phyloP scores from a whole-genome alignment of 35 echinoderm and acorn worm genomes.

The Apostichopus californicus region DNA sequence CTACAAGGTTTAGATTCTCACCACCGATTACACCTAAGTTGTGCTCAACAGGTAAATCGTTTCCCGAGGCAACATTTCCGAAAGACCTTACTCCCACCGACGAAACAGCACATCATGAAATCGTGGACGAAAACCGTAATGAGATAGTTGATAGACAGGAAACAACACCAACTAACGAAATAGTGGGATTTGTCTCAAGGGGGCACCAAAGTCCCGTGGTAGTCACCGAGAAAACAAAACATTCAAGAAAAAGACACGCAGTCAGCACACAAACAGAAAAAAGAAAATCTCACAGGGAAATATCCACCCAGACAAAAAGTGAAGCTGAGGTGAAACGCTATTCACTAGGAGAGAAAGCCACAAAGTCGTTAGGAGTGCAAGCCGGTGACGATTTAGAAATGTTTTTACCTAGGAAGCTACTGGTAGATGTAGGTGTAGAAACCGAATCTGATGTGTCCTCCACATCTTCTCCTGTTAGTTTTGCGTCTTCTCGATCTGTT shows the following conservation, averaged over 20 bases:
- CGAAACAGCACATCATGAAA: conserved; percentile 45
- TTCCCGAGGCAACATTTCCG: conserved; percentile 74
- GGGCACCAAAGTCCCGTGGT: not conserved
- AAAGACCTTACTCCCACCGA: conserved; percentile 59
- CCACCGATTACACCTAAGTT: conserved; percentile 84
- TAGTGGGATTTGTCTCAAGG: conserved; percentile 7
- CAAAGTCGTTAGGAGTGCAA: conserved; percentile 52
- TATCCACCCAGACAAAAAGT: conserved; percentile 36
- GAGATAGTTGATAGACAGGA: conserved; percentile 40
- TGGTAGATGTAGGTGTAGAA: conserved; percentile 59
- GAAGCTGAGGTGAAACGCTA: not conserved
- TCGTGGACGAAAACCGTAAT: conserved; percentile 47
- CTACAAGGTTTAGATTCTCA: conserved; percentile 67
- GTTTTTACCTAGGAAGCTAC: conserved; percentile 34
- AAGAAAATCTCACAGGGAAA: conserved; percentile 17
- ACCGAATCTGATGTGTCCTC: conserved; percentile 52
- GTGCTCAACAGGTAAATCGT: conserved; percentile 57
- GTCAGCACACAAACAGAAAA: conserved; percentile 50
- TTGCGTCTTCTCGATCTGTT: conserved; percentile 47
- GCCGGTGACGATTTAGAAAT: conserved; percentile 43
- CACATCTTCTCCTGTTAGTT: conserved; percentile 26
- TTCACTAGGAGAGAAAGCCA: not conserved
- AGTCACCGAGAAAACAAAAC: conserved; percentile 29
- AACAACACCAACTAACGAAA: conserved; percentile 36
- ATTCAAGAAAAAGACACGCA: conserved; percentile 22